Base-by-base conservation (phyloP, 2,113 vertebrate genomes). In the Mus pahari region DNA sequence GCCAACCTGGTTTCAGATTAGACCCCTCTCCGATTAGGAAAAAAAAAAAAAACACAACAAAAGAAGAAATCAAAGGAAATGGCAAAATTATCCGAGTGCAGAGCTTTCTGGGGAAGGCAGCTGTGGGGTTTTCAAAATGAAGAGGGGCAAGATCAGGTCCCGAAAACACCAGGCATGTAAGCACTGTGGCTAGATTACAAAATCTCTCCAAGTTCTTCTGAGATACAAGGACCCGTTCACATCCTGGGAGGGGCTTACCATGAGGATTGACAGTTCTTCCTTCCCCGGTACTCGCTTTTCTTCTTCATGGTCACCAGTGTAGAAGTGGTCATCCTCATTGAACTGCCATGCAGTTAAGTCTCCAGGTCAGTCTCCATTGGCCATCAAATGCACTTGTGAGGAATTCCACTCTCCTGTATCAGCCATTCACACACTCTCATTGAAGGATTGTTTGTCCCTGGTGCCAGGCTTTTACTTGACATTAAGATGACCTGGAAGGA, bases 61-160 rank as follows among this genome's bases (percentile, higher is more conserved):
- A 68, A 50, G 55, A 45, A 73, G 20, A 94, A 62, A 10, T 62
- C 33, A 71, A 92, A 94, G 87, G 78, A 90, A 53, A 86, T 74
- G 66, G 42, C 17, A 24, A 39, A 60, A 68, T 94, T 19, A 42
- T 36, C 78, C 75, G 31, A 6, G 13, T 31, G 14, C 14, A 60
- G 14, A 87, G 20, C 62, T 92, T 19, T 70, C 4, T 89, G 81
- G 89, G 83, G 78, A 91, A 87, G 14, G 55, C 55, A 89, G 48
- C 60, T 19, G n/a, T 60, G 22, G 66, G 81, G 28, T 83, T 89
- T 88, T 86, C 2, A 1, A 33, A 4, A 24, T n/a, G 45, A 77
- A 58, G 42, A 58, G 89, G 55, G 50, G 12, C 48, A 28, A 26
- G 70, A 5, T 86, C 3, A n/a, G 26, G 31, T 62, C 0, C 53